These are phyloP conservation scores for Cataglyphis altisquamis DNA, from an alignment of 2,888 invertebrate species.

Conservation along the genomic window DNA sequence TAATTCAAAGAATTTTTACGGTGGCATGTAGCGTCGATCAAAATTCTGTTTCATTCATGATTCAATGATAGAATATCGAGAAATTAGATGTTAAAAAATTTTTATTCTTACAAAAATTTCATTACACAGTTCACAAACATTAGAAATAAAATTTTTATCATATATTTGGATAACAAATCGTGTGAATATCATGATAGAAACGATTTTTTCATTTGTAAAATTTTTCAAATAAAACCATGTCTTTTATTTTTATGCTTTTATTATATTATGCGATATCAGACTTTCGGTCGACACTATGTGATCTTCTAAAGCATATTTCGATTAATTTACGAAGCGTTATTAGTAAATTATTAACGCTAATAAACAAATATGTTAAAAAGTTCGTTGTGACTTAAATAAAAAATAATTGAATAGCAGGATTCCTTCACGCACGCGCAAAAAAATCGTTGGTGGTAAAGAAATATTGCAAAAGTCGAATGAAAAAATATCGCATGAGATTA, in stretches of 20 bases:
- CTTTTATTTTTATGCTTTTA: neutral
- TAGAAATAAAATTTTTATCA: neutral
- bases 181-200: neutral
- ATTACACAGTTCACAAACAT: neutral
- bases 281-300: conserved; percentile 16
- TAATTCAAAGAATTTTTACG: neutral
- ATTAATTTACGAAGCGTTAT: conserved; percentile 16
- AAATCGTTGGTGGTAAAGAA: neutral
- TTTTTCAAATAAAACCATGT: neutral
- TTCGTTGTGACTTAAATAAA: conserved; percentile 22
- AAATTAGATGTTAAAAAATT: neutral
- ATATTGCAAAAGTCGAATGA: neutral
- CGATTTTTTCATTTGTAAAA: neutral
- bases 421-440: neutral
- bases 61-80: neutral
- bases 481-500: conserved; percentile 7
- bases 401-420: conserved; percentile 4
- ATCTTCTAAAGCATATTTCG: neutral
- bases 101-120: conserved; percentile 16
- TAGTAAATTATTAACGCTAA: neutral
- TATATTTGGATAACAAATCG: conserved; percentile 1
- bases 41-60: conserved; percentile 16
- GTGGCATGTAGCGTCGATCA: conserved; percentile 1
- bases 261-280: neutral
- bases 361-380: conserved; percentile 27